Evolutionary conservation across 2,888 invertebrate genomes (phyloP), one percentile per base, ranked within the genome.

Genomic region (Mythimna ferrago): DNA sequence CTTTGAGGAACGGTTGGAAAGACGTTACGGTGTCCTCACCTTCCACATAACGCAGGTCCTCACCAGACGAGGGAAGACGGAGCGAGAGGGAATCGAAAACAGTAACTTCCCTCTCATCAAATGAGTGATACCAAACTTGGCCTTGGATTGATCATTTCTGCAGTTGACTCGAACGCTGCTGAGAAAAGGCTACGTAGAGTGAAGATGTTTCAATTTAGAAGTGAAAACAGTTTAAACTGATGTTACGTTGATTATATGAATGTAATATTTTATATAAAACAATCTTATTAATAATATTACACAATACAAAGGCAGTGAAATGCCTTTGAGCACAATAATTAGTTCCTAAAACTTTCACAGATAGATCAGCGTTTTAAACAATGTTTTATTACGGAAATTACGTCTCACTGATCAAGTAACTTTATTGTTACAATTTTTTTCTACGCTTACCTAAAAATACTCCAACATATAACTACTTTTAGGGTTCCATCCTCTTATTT

Each of bases 271-370:
- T 44, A 6, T 35, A 56, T 48, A 26, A 48, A 73, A 63, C 11
- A 48, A 73, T 41, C 38, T 56, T 56, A 73, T 56, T 62, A 26
- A 57, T 58, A 58, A 38, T 58, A 51, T 44, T 53, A 60, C 9
- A 53, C 51, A 51, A 26, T 60, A 60, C 9, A 53, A 53, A 11
- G 2, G 41, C 44, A 53, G 76, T 68, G 62, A 68, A 60, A 54
- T 16, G 58, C 41, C 57, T 58, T 21, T 48, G 70, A 65, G 48
- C 66, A 64, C 63, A 63, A 64, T 72, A 78, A 77, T 60, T 76
- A n/a, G 54, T 72, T 78, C 41, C 54, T 58, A 66, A 72, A 78
- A 78, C 66, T 66, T 78, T 72, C 72, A 78, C 66, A 63, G 11
- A 61, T 51, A 62, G n/a, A 71, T 63, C 62, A 65, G 19, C 21